These are phyloP conservation scores for Netta rufina DNA, from an alignment of 2,797 vertebrate species.

Conservation along the genomic window DNA sequence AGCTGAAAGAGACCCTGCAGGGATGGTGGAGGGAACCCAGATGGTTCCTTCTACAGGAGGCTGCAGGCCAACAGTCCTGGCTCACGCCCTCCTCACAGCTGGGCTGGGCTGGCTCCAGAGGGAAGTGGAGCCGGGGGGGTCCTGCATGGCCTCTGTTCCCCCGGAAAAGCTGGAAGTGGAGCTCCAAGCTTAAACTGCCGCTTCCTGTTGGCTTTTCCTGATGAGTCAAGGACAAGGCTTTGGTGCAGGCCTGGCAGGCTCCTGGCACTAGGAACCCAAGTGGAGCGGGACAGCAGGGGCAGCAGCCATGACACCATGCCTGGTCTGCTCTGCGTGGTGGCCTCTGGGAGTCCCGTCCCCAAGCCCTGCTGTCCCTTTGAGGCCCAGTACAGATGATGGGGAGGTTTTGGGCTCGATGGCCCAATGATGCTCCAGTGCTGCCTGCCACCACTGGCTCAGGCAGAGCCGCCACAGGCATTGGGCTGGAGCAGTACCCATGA, in stretches of 20 bases:
- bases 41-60: background rate
- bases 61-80: accelerated
- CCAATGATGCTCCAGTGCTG: background rate
- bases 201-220: background rate
- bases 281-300: background rate
- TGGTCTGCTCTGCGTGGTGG: accelerated
- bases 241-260: background rate
- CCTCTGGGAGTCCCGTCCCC: background rate
- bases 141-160: background rate
- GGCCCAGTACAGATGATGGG: background rate
- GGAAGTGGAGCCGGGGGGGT: background rate
- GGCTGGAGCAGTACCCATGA: accelerated
- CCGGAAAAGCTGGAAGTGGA: background rate
- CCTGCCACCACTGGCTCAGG: background rate
- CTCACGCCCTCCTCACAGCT: accelerated
- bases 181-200: background rate
- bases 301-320: background rate
- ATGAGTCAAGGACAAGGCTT: background rate
- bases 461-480: background rate
- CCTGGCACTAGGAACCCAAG: background rate
- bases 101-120: accelerated
- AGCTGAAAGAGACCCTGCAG: background rate
- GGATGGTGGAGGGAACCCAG: background rate
- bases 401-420: background rate
- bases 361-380: background rate